These are phyloP conservation scores for Diplodus sargus DNA, from an alignment of 2,797 vertebrate genomes.

Conservation along the genomic window DNA sequence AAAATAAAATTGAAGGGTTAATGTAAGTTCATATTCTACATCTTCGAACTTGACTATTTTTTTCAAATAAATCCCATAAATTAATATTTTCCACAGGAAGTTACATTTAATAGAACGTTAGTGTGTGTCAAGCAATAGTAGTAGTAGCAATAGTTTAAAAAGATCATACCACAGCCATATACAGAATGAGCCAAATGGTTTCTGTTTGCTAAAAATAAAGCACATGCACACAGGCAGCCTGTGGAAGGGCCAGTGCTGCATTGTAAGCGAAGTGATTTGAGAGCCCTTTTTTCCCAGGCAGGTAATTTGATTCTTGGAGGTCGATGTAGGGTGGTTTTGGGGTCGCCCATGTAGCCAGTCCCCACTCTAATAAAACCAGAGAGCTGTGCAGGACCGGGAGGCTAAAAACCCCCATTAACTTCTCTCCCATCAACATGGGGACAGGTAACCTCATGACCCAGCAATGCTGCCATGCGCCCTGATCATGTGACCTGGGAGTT, in stretches of 20 bases:
- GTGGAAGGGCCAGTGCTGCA: constrained; percentile 48
- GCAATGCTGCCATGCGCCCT: constrained; percentile 56
- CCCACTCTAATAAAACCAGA: constrained; percentile 76
- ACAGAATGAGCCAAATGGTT: not conserved
- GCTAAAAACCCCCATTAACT: constrained; percentile 78
- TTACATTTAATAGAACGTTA: not conserved
- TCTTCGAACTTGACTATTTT: not conserved
- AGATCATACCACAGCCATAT: not conserved
- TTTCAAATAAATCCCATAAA: not conserved
- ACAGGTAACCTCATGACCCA: constrained; percentile 72
- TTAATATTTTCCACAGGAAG: not conserved
- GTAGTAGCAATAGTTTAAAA: not conserved
- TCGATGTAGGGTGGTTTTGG: constrained; percentile 65
- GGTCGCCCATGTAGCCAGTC: constrained; percentile 69
- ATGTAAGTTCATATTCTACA: not conserved
- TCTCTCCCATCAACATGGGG: constrained; percentile 69
- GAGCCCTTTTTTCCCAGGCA: constrained; percentile 69
- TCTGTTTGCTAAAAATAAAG: constrained; percentile 36
- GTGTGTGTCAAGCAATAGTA: not conserved
- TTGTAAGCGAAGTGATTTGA: constrained; percentile 71
- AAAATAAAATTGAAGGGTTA: not conserved
- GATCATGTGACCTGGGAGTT: constrained; percentile 65
- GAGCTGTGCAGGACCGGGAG: constrained; percentile 62
- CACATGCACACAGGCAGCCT: constrained; percentile 28
- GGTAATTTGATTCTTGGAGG: constrained; percentile 78